phyloP scores from a whole-genome alignment of 2,888 invertebrate genomes.

The Drosophila meridionalis region DNA sequence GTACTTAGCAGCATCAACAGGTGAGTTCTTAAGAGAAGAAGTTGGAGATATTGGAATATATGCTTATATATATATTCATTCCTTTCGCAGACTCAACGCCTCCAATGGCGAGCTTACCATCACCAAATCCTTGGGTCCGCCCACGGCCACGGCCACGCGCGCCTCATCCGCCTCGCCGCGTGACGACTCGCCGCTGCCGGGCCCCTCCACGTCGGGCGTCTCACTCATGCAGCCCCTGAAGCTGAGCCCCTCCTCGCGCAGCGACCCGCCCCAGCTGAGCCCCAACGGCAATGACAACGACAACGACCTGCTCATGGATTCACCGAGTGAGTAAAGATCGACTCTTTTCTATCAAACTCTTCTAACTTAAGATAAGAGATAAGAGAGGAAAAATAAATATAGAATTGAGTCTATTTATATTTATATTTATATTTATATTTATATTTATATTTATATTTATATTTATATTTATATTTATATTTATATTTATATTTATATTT shows the following conservation, averaged over 20 bases:
- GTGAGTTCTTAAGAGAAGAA: constrained; percentile 80
- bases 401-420: too few species aligned
- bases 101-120: constrained; percentile 94
- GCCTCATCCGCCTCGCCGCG: constrained; percentile 77
- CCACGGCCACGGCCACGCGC: constrained; percentile 76
- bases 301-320: constrained; percentile 91
- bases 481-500: too few species aligned
- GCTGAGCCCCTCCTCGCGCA: constrained; percentile 86
- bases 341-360: constrained; percentile 55
- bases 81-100: constrained; percentile 87
- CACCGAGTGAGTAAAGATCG: constrained; percentile 91
- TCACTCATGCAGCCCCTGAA: constrained; percentile 86
- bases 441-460: too few species aligned
- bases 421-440: too few species aligned
- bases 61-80: not conserved
- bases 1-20: constrained; percentile 89
- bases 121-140: constrained; percentile 90
- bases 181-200: constrained; percentile 71
- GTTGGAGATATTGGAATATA: too few species aligned
- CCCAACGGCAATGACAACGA: constrained; percentile 87
- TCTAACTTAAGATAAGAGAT: constrained; percentile 23
- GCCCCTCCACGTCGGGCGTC: constrained; percentile 68
- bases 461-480: too few species aligned
- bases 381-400: not conserved
- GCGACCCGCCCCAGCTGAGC: constrained; percentile 86